These are phyloP conservation scores for Drosophila anomelani DNA, from an alignment of 2,888 invertebrate genomes.

Conservation along the genomic window DNA sequence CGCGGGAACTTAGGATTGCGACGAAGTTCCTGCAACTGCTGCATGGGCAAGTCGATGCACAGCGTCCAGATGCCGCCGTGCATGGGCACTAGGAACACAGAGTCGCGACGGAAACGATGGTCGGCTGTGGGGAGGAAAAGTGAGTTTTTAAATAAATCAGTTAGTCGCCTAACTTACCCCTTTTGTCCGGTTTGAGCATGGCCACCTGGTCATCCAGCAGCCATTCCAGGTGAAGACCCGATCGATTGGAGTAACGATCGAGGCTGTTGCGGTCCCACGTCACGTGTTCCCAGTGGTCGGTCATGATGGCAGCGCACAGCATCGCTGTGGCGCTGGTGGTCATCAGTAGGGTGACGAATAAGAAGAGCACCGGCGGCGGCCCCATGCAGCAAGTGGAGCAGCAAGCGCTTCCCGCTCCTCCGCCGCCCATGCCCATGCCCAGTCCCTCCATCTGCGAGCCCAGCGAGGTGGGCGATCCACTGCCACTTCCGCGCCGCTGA, in stretches of 20 bases:
- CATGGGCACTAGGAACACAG: slow-evolving; percentile 93
- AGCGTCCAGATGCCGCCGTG: slow-evolving; percentile 96
- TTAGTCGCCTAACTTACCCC: slow-evolving; percentile 65
- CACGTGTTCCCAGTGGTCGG: slow-evolving; percentile 95
- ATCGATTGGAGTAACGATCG: slow-evolving; percentile 85
- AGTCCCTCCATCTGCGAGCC: slow-evolving; percentile 81
- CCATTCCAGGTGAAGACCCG: slow-evolving; percentile 88
- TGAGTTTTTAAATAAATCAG: no score
- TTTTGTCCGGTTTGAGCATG: slow-evolving; percentile 86
- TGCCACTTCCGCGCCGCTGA: slow-evolving; percentile 76
- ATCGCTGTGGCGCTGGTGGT: slow-evolving; percentile 92
- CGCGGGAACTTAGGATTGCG: slow-evolving; percentile 83
- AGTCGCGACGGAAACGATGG: slow-evolving; percentile 84
- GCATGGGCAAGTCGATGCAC: slow-evolving; percentile 92
- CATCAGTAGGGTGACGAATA: slow-evolving; percentile 87
- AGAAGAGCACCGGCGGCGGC: slow-evolving; percentile 84
- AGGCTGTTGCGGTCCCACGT: slow-evolving; percentile 89
- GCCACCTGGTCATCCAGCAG: slow-evolving; percentile 91
- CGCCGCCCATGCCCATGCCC: slow-evolving; percentile 70
- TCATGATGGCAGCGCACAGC: slow-evolving; percentile 94
- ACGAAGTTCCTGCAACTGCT: slow-evolving; percentile 88
- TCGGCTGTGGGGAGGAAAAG: slow-evolving; percentile 75
- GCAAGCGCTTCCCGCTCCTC: slow-evolving; percentile 71
- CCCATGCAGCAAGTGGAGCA: slow-evolving; percentile 83
- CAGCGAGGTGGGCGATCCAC: slow-evolving; percentile 78